Conservation (phyloP, 2,113 vertebrate species). For the Nicator chloris region DNA sequence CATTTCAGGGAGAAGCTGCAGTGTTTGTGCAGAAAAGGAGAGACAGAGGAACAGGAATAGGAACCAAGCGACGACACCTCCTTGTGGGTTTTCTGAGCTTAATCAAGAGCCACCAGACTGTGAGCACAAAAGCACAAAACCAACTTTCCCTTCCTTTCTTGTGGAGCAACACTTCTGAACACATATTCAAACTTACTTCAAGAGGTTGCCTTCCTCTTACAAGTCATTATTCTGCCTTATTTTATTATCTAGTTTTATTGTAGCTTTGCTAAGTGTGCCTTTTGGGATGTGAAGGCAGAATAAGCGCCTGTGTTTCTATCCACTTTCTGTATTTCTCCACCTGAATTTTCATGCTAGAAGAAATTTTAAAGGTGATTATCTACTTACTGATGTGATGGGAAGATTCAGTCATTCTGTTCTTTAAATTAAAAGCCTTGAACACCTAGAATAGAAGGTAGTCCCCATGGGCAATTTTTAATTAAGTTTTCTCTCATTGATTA, state of each 20-base stretch:
- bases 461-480: conserved; percentile 16
- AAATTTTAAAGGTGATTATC: conserved; percentile 35
- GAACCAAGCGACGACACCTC: not conserved
- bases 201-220: not conserved
- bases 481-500: not conserved
- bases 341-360: conserved; percentile 6
- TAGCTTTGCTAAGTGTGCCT: not conserved
- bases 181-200: not conserved
- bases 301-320: not conserved
- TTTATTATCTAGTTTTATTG: not conserved
- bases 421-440: conserved; percentile 9
- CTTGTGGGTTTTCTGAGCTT: not conserved
- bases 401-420: conserved; percentile 4
- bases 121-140: not conserved
- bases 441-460: not conserved
- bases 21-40: not conserved
- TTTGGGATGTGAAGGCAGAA: not conserved
- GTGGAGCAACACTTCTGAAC: not conserved
- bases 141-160: not conserved
- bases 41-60: not conserved
- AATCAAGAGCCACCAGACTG: not conserved
- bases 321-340: not conserved
- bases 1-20: not conserved
- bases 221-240: not conserved
- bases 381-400: not conserved